Percentiles rank a stretch among this genome's conserved stretches.
phyloP scores from a whole-genome alignment of 2,888 invertebrate species.

The Amorpha juglandis region DNA sequence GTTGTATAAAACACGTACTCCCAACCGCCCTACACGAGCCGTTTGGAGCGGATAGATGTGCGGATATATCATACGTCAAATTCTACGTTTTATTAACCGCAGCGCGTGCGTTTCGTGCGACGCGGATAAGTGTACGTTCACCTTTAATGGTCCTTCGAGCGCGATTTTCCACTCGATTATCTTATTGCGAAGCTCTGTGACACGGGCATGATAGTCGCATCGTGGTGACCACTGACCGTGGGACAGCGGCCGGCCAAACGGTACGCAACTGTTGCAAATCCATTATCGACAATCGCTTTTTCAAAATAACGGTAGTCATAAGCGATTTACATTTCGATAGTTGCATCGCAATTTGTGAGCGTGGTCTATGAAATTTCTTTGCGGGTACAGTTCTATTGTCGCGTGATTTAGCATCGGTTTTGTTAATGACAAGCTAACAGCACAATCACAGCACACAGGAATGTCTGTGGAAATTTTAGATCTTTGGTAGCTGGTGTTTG shows the following conservation, averaged over 20 bases:
- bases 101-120: no score
- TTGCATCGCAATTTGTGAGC: constrained; percentile 79
- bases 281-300: constrained; percentile 80
- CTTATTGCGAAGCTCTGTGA: constrained; percentile 59
- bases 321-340: constrained; percentile 79
- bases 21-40: no score
- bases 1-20: no score
- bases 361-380: constrained; percentile 81
- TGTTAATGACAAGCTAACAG: not conserved
- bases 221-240: constrained; percentile 63
- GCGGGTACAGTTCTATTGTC: constrained; percentile 60
- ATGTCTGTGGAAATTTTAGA: no score
- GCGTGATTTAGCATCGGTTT: not conserved
- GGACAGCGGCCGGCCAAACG: constrained; percentile 68
- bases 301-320: constrained; percentile 79
- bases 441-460: not conserved
- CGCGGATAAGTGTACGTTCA: no score
- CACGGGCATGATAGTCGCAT: constrained; percentile 49
- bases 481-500: no score
- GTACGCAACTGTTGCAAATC: constrained; percentile 78
- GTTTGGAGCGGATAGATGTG: no score
- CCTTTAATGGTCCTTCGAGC: constrained; percentile 60
- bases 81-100: no score
- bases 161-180: constrained; percentile 70
- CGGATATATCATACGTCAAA: no score